Conservation (phyloP, 2,797 vertebrate species). For the Danio tinwini region DNA sequence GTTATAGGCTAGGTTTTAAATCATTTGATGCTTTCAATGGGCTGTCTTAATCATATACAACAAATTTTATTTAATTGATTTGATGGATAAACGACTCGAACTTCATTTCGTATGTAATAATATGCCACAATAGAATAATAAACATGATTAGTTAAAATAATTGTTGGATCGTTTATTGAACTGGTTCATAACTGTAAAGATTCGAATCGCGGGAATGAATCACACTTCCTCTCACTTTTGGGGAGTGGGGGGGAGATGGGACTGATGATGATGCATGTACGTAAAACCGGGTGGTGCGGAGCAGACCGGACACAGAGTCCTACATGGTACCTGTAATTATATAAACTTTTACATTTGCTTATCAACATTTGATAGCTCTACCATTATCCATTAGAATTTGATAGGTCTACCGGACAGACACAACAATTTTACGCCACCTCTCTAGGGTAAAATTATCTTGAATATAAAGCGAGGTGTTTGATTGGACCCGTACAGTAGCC, state of each 20-base stretch:
- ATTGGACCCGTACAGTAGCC: background rate
- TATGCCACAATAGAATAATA: no score
- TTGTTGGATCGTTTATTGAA: background rate
- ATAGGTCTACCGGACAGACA: no score
- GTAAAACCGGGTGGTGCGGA: conserved; percentile 41
- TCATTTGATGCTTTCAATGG: no score
- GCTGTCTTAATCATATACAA: background rate
- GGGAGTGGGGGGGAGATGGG: conserved; percentile 52
- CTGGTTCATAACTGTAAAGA: background rate
- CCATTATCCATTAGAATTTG: no score
- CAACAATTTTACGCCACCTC: background rate
- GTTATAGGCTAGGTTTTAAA: no score
- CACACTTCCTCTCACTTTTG: conserved; percentile 15
- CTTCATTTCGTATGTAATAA: background rate
- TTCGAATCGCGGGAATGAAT: conserved; percentile 48
- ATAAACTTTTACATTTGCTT: background rate
- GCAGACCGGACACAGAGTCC: conserved; percentile 1
- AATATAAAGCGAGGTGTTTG: conserved; percentile 17
- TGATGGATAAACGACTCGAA: no score
- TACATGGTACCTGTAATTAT: background rate
- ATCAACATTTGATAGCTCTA: no score
- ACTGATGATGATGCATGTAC: conserved; percentile 46
- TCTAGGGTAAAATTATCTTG: background rate
- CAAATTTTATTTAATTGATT: background rate
- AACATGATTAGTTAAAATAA: background rate